Base-by-base conservation (phyloP, 1,140 invertebrate genomes). In the Brachystomella parvula region DNA sequence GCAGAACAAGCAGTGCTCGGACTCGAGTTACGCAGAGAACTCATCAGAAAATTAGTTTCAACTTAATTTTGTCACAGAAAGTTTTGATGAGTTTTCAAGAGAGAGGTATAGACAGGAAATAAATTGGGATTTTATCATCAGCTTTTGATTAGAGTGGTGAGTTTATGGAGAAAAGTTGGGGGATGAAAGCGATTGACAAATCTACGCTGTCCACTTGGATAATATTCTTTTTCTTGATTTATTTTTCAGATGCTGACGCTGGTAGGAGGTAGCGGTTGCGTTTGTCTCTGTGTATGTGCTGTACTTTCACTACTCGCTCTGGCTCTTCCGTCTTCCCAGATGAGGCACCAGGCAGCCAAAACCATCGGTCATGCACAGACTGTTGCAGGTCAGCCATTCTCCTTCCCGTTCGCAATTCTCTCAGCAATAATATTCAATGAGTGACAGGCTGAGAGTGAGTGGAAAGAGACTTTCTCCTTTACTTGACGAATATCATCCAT, bases 321-420 rank as follows among this genome's bases (percentile, higher is more conserved):
- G 19, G 69, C 69, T 63, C 33, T 71, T 17, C 69, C 69, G 26
- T 65, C 69, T 12, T 67, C 69, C 0, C 19, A 63, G 32, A 47
- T 71, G 29, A 1, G 69, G 58, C 47, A 65, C 56, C 63, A 63
- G 65, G 66, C 65, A 35, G 69, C 69, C 58, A 67, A 47, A 47
- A 64, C 65, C 35, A 71, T 71, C 31, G 69, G 69, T 49, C 63
- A 67, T 47, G 66, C 65, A 67, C 69, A 71, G 63, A 67, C 66
- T 64, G 60, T 71, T 47, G 69, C 63, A 67, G 69, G 69, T 71
- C 32, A 70, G 63, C 29, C n/a, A 28, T 17, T 21, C 28, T 17
- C 24, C 24, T 17, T 12, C 58, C 28, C 26, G 9, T 56, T 56
- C 26, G 12, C 26, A 15, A 9, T 56, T 56, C 53, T n/a, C n/a